Conservation (phyloP, 2,888 invertebrate species). For the Agrochola litura region DNA sequence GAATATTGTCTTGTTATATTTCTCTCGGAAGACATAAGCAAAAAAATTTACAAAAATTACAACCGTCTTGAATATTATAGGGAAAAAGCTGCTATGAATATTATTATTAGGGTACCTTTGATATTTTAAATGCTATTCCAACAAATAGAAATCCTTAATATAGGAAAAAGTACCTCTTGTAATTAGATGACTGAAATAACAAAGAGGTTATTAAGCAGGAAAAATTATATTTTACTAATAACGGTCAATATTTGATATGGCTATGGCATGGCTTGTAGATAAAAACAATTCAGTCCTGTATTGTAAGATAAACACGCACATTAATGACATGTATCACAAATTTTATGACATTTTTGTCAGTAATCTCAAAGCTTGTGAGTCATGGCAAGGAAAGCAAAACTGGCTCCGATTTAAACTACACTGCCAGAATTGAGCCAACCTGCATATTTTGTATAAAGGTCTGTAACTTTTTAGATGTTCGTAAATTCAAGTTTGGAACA, state of each 20-base stretch:
- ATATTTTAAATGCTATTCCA: too few species aligned
- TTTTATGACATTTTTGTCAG: background rate
- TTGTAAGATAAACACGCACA: background rate
- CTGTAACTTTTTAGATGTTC: background rate
- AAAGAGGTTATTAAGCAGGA: background rate
- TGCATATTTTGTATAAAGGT: background rate
- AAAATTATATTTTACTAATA: background rate
- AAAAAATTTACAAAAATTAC: background rate
- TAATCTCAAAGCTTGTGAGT: background rate
- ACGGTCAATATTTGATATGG: background rate
- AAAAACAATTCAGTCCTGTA: background rate
- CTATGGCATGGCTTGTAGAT: background rate
- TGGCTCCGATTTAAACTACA: slow-evolving; percentile 1
- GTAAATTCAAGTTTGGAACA: background rate
- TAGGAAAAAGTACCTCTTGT: background rate
- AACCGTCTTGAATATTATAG: too few species aligned
- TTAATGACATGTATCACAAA: background rate
- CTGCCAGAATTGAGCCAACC: background rate
- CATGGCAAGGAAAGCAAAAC: background rate
- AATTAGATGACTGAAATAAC: background rate
- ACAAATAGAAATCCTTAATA: too few species aligned
- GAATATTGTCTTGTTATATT: background rate
- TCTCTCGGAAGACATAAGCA: background rate
- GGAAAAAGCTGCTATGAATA: background rate
- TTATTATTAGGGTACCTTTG: background rate